phyloP scores from a whole-genome alignment of 2,113 vertebrate species.

The Muntiacus reevesi region DNA sequence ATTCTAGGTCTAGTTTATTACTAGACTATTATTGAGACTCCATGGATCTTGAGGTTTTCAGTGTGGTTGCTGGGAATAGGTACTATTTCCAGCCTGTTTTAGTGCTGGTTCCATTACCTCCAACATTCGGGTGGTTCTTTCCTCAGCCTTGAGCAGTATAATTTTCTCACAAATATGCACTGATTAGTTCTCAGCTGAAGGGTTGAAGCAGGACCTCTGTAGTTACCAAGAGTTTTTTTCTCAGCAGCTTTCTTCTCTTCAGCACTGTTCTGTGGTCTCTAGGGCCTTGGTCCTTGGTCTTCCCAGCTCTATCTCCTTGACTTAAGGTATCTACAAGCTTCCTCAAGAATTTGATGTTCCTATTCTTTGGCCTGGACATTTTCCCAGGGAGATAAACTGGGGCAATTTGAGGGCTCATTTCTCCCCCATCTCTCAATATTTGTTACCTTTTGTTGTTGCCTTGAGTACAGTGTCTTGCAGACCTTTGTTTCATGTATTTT shows the following conservation, averaged over 20 bases:
- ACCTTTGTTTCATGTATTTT: background rate
- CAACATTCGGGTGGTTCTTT: background rate
- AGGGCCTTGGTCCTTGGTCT: no score
- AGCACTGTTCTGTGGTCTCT: background rate
- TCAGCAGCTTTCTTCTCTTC: background rate
- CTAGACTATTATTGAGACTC: background rate
- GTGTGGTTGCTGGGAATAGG: background rate
- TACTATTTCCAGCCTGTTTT: background rate
- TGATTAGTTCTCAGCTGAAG: background rate
- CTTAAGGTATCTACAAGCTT: background rate
- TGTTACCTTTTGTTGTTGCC: background rate
- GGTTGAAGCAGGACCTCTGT: background rate
- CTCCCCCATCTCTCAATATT: background rate
- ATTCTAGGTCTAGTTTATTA: background rate
- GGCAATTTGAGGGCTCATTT: background rate
- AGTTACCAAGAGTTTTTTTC: background rate
- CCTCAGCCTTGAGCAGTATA: no score
- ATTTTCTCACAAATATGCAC: background rate
- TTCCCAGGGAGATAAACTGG: background rate
- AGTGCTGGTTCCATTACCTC: background rate
- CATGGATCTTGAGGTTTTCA: background rate
- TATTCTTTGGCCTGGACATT: background rate
- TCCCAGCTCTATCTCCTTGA: background rate
- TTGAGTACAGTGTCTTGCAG: background rate
- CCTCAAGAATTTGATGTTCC: background rate